Percentiles rank a stretch among this genome's conserved stretches.
These are phyloP conservation scores for Orchesella flavescens DNA, from an alignment of 2,888 invertebrate genomes.

Conservation along the genomic window DNA sequence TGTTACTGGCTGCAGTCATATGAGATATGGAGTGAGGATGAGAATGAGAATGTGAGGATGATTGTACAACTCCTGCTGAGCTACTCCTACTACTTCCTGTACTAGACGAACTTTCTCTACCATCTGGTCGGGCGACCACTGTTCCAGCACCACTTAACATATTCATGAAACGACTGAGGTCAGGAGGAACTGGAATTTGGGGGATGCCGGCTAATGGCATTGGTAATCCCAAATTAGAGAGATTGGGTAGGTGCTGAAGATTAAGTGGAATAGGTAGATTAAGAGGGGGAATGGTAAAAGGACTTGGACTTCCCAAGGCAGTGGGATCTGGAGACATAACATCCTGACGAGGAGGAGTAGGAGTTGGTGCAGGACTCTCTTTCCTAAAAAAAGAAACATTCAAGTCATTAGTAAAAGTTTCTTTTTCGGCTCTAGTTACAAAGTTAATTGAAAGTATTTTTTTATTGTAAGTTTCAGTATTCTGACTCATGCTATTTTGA, in stretches of 20 bases:
- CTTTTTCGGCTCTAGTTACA: too few species aligned
- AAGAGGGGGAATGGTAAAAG: slow-evolving; percentile 54
- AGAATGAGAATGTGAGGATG: slow-evolving; percentile 15
- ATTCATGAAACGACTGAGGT: slow-evolving; percentile 70
- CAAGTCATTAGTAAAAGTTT: background rate
- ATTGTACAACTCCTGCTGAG: slow-evolving; percentile 65
- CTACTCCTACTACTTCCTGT: slow-evolving; percentile 65
- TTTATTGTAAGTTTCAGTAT: slow-evolving; percentile 65
- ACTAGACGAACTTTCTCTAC: slow-evolving; percentile 66
- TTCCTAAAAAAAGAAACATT: slow-evolving; percentile 59
- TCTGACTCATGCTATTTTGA: slow-evolving; percentile 59
- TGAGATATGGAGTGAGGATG: slow-evolving; percentile 34
- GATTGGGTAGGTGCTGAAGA: slow-evolving; percentile 66
- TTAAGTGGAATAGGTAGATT: slow-evolving; percentile 62
- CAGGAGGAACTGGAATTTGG: slow-evolving; percentile 71
- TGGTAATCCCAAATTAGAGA: slow-evolving; percentile 59
- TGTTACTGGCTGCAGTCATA: slow-evolving; percentile 31
- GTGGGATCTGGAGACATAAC: slow-evolving; percentile 67
- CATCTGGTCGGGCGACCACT: slow-evolving; percentile 49
- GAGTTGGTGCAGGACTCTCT: slow-evolving; percentile 67
- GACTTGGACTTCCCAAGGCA: slow-evolving; percentile 58
- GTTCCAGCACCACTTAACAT: slow-evolving; percentile 70
- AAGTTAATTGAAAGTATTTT: background rate
- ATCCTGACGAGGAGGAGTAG: slow-evolving; percentile 64
- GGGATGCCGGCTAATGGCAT: slow-evolving; percentile 69